Conservation (phyloP, 2,113 vertebrate species). For the Promerops cafer region DNA sequence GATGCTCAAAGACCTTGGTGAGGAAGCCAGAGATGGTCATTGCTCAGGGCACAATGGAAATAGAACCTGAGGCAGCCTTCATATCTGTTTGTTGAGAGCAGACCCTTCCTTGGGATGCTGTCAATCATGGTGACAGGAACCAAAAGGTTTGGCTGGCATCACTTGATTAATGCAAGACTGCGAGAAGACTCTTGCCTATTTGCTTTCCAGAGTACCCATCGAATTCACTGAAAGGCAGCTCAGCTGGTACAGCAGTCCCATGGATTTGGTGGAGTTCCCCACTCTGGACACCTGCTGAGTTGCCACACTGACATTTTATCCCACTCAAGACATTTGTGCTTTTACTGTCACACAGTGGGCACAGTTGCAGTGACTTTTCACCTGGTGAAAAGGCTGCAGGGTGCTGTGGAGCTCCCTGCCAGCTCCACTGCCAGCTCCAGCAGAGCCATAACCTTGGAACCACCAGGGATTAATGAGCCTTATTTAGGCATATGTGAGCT, state of each 20-base stretch:
- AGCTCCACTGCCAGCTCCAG: not conserved
- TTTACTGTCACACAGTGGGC: not conserved
- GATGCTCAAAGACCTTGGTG: not conserved
- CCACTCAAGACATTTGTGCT: not conserved
- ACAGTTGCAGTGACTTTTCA: not conserved
- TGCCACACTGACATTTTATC: not conserved
- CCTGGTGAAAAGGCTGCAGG: not conserved
- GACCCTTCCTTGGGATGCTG: not conserved
- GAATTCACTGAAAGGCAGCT: not conserved
- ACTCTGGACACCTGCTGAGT: not conserved
- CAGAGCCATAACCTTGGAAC: not conserved
- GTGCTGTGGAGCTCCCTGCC: not conserved
- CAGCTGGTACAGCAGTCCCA: not conserved
- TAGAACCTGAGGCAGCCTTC: not conserved
- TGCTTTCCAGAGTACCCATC: not conserved
- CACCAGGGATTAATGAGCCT: accelerated
- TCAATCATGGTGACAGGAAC: not conserved
- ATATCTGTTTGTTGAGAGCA: not conserved
- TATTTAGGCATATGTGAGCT: not conserved
- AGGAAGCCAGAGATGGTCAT: not conserved
- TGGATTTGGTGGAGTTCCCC: not conserved
- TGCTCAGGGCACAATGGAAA: not conserved
- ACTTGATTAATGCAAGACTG: accelerated
- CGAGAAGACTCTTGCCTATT: not conserved
- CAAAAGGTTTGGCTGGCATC: not conserved